phyloP scores from a whole-genome alignment of 2,888 invertebrate species.

The Zhengitettix transpicula region DNA sequence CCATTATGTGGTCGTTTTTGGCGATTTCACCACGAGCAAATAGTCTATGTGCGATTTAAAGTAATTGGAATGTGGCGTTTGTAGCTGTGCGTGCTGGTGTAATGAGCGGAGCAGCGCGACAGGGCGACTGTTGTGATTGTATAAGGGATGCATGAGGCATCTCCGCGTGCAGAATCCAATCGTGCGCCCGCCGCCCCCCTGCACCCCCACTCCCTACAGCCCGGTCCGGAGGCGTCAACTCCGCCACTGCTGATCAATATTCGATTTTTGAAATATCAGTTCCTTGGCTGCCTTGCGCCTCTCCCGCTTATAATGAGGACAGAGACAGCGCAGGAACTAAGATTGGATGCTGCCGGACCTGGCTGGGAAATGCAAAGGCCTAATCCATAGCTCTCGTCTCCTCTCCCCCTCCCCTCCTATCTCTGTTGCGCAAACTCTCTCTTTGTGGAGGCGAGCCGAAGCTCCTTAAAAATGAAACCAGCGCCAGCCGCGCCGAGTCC shows the following conservation, averaged over 20 bases:
- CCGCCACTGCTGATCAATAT: constrained; percentile 13
- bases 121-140: neutral
- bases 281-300: neutral
- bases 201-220: constrained; percentile 4
- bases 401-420: neutral
- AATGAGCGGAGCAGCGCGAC: neutral
- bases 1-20: too few relatives aligned
- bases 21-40: too few relatives aligned
- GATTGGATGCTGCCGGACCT: neutral
- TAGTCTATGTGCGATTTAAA: too few relatives aligned
- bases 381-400: neutral
- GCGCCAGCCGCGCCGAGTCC: neutral
- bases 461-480: neutral
- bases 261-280: constrained; percentile 14
- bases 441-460: neutral
- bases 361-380: neutral
- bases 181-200: constrained; percentile 5
- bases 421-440: neutral
- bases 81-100: neutral
- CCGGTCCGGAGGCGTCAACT: constrained; percentile 12
- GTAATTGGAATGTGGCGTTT: neutral
- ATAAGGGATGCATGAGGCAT: constrained; percentile 6
- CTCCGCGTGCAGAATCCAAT: constrained; percentile 9
- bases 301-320: neutral
- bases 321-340: neutral